A percentile compares a stretch with the other conserved stretches of the same genome.
These are phyloP conservation scores for Homarus gammarus DNA, from an alignment of 2,888 invertebrate species.

Conservation along the genomic window DNA sequence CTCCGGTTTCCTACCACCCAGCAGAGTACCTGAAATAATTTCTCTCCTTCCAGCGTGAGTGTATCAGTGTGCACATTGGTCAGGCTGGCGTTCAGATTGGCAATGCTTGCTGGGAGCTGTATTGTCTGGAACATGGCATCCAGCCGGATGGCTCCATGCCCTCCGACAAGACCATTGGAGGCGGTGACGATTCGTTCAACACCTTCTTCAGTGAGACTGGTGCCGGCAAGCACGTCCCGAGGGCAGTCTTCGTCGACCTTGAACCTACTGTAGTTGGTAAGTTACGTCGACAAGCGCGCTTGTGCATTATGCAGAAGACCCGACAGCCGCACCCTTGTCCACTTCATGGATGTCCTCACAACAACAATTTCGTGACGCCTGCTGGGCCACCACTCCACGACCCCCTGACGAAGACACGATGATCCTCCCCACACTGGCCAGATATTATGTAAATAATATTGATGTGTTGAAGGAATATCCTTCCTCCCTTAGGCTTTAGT, in stretches of 20 bases:
- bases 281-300: slow-evolving; percentile 75
- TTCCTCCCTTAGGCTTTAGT: too few relatives aligned
- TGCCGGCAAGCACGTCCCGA: slow-evolving; percentile 96
- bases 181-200: slow-evolving; percentile 95
- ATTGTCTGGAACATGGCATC: slow-evolving; percentile 81
- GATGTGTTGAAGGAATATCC: too few relatives aligned
- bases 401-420: too few relatives aligned
- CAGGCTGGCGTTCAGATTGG: slow-evolving; percentile 76
- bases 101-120: slow-evolving; percentile 78
- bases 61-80: slow-evolving; percentile 76
- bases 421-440: too few relatives aligned
- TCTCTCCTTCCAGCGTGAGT: slow-evolving; percentile 68
- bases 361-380: background rate
- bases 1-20: background rate
- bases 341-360: background rate
- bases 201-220: slow-evolving; percentile 97
- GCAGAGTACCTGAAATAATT: background rate
- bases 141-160: slow-evolving; percentile 91
- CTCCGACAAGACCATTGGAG: slow-evolving; percentile 93
- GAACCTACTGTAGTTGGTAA: slow-evolving; percentile 98
- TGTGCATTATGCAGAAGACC: background rate
- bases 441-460: too few relatives aligned
- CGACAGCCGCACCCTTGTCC: too few relatives aligned
- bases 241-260: slow-evolving; percentile 96
- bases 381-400: background rate